A percentile compares a stretch with the other conserved stretches of the same genome.
These are phyloP conservation scores for Dasyprocta punctata DNA, from an alignment of 2,113 vertebrate genomes.

Conservation along the genomic window DNA sequence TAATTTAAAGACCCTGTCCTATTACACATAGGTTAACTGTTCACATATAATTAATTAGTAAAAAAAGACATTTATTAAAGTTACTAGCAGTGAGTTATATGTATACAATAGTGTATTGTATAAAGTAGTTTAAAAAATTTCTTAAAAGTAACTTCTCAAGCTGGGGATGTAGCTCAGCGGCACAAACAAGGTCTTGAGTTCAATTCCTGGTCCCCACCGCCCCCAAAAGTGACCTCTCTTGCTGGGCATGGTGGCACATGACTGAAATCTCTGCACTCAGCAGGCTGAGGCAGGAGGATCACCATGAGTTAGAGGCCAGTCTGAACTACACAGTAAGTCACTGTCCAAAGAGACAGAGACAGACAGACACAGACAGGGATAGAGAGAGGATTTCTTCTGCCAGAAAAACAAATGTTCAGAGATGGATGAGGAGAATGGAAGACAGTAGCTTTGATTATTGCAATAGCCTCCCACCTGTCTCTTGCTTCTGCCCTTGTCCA, in stretches of 20 bases:
- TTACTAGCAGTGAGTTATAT: background rate
- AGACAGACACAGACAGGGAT: background rate
- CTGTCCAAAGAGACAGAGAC: background rate
- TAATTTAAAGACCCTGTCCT: background rate
- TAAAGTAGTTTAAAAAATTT: background rate
- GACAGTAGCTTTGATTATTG: background rate
- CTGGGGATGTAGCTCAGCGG: too few relatives aligned
- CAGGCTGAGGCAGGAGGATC: background rate
- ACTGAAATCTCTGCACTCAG: too few relatives aligned
- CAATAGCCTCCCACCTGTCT: background rate
- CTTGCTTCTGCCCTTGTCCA: background rate
- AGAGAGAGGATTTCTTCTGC: background rate
- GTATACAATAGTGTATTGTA: background rate
- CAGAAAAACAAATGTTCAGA: constrained; percentile 9
- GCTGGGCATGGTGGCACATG: too few relatives aligned
- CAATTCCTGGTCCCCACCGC: too few relatives aligned
- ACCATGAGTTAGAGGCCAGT: background rate
- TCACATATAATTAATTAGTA: background rate
- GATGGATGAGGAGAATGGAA: background rate
- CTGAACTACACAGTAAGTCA: background rate
- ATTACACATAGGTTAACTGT: background rate
- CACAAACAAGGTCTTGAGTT: too few relatives aligned
- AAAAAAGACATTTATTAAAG: constrained; percentile 2
- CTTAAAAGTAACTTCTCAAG: background rate
- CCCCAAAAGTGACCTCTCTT: background rate